These are phyloP conservation scores for Volucella bombylans DNA, from an alignment of 2,888 invertebrate species.

Conservation along the genomic window DNA sequence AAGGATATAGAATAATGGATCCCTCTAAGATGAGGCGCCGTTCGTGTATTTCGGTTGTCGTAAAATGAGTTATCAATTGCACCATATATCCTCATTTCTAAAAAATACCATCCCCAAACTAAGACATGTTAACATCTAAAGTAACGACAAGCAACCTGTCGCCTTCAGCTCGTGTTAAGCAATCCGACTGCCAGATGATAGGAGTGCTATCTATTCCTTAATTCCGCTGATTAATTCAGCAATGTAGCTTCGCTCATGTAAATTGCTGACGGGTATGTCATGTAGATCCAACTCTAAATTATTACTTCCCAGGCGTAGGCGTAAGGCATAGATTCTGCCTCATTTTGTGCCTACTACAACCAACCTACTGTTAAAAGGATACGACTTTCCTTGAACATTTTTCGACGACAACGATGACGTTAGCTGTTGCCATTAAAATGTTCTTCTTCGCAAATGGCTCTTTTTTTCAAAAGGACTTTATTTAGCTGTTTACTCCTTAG, in stretches of 20 bases:
- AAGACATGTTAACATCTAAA: neutral
- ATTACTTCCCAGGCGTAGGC: constrained; percentile 1
- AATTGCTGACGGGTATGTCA: constrained; percentile 46
- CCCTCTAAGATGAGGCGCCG: no score
- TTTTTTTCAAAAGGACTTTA: constrained; percentile 37
- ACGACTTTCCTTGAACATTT: constrained; percentile 40
- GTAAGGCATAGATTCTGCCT: neutral
- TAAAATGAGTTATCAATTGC: no score
- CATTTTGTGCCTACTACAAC: neutral
- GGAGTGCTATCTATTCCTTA: constrained; percentile 14
- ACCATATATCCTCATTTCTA: neutral
- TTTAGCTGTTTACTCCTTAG: constrained; percentile 17
- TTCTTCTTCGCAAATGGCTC: neutral
- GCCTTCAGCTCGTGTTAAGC: constrained; percentile 22
- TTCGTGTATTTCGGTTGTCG: no score
- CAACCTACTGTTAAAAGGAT: neutral
- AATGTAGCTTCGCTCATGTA: constrained; percentile 42
- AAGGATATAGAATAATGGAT: no score
- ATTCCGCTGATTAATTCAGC: constrained; percentile 59
- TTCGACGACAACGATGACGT: constrained; percentile 11
- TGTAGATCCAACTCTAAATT: constrained; percentile 52
- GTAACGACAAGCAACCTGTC: neutral
- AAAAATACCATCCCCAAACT: neutral
- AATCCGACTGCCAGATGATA: constrained; percentile 53
- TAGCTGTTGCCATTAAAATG: constrained; percentile 4